These are phyloP conservation scores for Phyllotreta striolata DNA, from an alignment of 2,888 invertebrate species.

Conservation along the genomic window DNA sequence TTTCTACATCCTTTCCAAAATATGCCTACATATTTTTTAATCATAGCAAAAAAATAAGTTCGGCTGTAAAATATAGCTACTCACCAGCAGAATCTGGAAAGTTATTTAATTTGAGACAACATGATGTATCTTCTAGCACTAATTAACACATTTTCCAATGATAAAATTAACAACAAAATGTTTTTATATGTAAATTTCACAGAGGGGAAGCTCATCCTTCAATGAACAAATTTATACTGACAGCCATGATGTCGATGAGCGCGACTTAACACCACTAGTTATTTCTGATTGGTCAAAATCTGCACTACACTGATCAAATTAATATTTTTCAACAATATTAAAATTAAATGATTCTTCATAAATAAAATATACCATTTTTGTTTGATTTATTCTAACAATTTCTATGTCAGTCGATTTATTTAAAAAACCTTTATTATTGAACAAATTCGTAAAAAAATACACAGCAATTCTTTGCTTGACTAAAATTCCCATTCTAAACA, in stretches of 20 bases:
- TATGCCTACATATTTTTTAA: constrained; percentile 17
- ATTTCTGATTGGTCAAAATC: constrained; percentile 69
- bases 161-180: constrained; percentile 52
- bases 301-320: constrained; percentile 18
- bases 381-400: not conserved
- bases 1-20: constrained; percentile 32
- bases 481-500: no score
- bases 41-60: constrained; percentile 4
- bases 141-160: constrained; percentile 50
- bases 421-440: no score
- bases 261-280: constrained; percentile 81
- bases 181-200: constrained; percentile 63
- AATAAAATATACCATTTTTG: not conserved
- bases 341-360: not conserved
- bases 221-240: constrained; percentile 96
- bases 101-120: constrained; percentile 51
- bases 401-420: no score
- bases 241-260: constrained; percentile 91
- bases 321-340: not conserved
- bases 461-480: no score
- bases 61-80: constrained; percentile 31
- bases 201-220: constrained; percentile 86
- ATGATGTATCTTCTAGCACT: constrained; percentile 55
- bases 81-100: constrained; percentile 44
- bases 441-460: no score